Evolutionary conservation across 2,113 vertebrate genomes (phyloP).

Genomic region (Regulus satrapa): DNA sequence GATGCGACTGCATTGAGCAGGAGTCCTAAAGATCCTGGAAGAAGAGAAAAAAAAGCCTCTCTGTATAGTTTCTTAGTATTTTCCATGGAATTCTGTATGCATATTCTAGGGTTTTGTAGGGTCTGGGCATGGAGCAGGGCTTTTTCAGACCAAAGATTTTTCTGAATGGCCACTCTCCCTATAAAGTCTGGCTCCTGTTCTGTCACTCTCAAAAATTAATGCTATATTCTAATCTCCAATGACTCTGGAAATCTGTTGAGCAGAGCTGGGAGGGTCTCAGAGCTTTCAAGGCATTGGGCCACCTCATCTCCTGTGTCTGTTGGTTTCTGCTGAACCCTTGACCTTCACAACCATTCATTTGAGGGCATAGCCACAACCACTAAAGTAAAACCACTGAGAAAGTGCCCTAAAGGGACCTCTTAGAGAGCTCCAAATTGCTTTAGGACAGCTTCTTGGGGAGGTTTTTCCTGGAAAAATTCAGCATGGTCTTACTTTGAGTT

Average conservation of each 20-base stretch:
- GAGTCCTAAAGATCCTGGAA: background rate
- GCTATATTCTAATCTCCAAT: background rate
- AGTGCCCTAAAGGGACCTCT: background rate
- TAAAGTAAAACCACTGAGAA: background rate
- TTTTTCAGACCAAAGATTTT: background rate
- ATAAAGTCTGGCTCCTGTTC: background rate
- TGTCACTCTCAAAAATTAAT: background rate
- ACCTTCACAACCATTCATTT: constrained; percentile 33
- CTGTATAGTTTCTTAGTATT: background rate
- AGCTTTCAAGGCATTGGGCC: background rate
- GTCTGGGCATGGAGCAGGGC: background rate
- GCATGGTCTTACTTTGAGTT: background rate
- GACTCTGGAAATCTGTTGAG: background rate
- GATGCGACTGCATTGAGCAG: background rate
- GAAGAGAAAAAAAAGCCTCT: background rate
- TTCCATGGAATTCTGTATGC: background rate
- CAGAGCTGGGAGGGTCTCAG: background rate
- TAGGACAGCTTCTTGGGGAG: background rate
- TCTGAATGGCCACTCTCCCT: background rate
- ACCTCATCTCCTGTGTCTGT: background rate
- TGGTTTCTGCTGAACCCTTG: background rate
- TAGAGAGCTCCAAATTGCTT: background rate
- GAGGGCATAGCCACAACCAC: constrained; percentile 32
- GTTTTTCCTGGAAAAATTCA: background rate
- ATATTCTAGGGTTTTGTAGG: background rate